Evolutionary conservation across 1,140 invertebrate genomes (phyloP), one percentile per base, ranked within the genome.

Genomic region (Calosoma granatense): DNA sequence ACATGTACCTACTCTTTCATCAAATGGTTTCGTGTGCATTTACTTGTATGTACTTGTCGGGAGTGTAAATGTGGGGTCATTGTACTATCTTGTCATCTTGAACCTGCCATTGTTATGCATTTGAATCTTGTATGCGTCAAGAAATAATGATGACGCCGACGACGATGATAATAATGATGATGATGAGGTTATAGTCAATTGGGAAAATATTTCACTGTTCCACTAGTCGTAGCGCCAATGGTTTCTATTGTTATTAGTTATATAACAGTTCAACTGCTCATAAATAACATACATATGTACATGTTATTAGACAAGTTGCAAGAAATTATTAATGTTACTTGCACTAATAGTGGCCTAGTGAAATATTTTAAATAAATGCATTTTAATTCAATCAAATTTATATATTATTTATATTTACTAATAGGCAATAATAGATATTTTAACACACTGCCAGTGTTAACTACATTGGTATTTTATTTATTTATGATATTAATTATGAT

Each of bases 41-140:
- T 47, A 47, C 17, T 11, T n/a, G n/a, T n/a, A n/a, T n/a, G n/a
- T n/a, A n/a, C n/a, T n/a, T n/a, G n/a, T n/a, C n/a, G n/a, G n/a
- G n/a, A n/a, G n/a, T n/a, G n/a, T n/a, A n/a, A 11, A 47, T 17
- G 15, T 17, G 15, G 6, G 41, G 15, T 47, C 6, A 4, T 47
- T 47, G 15, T 17, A 47, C 6, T 4, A 11, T 6, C 15, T 17
- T 47, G 9, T 17, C 6, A 47, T 11, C 17, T 47, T 17, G 17
- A 47, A 47, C 17, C 41, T 47, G 41, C 41, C 41, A 47, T 47
- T 47, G 41, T 47, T 47, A 47, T 47, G 41, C 41, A 47, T 47
- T 47, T 47, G 41, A 47, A 30, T 47, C n/a, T 36, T 36, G 26
- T 36, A 9, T 36, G 26, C 6, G 26, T 36, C n/a, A 36, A 6